Percentiles rank a stretch among this genome's conserved stretches.
phyloP scores from a whole-genome alignment of 2,797 vertebrate genomes.

The Tolypeutes matacus region DNA sequence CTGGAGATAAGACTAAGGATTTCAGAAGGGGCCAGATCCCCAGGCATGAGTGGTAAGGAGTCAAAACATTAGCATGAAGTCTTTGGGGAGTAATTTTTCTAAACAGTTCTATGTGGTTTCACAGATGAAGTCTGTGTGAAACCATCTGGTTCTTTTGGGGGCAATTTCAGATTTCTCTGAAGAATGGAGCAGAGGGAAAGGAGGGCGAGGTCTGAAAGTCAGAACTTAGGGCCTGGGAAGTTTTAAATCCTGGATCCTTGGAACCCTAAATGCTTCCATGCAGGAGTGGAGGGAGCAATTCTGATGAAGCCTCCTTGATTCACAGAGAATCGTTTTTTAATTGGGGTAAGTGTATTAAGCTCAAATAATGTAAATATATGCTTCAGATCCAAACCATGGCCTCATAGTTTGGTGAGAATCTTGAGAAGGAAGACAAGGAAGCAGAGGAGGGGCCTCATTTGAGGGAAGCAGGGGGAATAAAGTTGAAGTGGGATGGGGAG shows the following conservation, averaged over 20 bases:
- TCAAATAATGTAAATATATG: not conserved
- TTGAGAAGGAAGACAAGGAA: not conserved
- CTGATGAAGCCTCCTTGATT: not conserved
- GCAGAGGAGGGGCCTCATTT: not conserved
- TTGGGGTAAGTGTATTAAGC: not conserved
- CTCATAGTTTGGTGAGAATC: not conserved
- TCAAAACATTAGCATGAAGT: not conserved
- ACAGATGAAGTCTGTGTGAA: not conserved
- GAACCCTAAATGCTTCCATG: not conserved
- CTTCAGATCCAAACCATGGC: not conserved
- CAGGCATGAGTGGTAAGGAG: no score
- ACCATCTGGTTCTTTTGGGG: not conserved
- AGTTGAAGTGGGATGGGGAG: not conserved
- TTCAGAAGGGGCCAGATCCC: not conserved
- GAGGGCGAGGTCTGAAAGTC: not conserved
- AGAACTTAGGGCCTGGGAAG: not conserved
- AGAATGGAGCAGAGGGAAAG: not conserved
- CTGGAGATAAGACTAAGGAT: not conserved
- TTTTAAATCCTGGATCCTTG: not conserved
- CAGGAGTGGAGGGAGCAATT: not conserved
- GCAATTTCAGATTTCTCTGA: not conserved
- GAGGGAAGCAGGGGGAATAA: fast-evolving
- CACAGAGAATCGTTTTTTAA: not conserved
- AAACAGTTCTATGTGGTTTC: not conserved
- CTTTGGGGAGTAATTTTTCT: not conserved